These are phyloP conservation scores for Catharus fuscescens DNA, from an alignment of 2,113 vertebrate genomes.

Conservation along the genomic window DNA sequence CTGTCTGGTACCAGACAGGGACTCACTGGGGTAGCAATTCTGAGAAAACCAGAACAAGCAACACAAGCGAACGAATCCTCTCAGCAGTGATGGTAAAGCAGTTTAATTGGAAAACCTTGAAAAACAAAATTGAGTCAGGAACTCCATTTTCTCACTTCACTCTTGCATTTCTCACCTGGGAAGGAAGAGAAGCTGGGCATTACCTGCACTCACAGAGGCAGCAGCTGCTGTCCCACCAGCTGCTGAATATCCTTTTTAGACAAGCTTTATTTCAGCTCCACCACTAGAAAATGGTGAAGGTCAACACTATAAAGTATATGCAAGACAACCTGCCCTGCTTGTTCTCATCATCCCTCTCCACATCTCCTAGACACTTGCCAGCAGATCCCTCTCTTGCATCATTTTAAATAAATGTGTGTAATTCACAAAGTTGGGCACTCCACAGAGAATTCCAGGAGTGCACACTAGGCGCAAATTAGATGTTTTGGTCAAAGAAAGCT, in stretches of 20 bases:
- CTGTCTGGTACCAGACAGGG: neutral
- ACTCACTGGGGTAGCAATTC: neutral
- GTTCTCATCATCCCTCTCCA: neutral
- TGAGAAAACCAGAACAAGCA: neutral
- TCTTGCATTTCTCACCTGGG: neutral
- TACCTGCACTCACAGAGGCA: neutral
- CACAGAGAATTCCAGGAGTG: neutral
- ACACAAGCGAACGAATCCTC: accelerated
- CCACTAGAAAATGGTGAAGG: neutral
- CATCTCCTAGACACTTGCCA: neutral
- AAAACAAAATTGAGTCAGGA: neutral
- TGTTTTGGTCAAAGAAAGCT: neutral
- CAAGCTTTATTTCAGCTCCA: neutral
- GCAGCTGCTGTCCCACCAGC: neutral
- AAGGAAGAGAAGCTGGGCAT: neutral
- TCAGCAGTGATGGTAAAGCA: neutral
- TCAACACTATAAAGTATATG: accelerated
- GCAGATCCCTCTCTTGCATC: neutral
- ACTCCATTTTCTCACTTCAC: neutral
- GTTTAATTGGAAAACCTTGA: too few species aligned
- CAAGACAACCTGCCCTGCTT: neutral
- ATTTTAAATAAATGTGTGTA: neutral
- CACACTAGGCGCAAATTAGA: neutral
- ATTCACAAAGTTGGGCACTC: neutral
- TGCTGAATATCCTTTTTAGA: neutral